Evolutionary conservation across 2,113 vertebrate genomes (phyloP).

Genomic region (Alethe diademata): DNA sequence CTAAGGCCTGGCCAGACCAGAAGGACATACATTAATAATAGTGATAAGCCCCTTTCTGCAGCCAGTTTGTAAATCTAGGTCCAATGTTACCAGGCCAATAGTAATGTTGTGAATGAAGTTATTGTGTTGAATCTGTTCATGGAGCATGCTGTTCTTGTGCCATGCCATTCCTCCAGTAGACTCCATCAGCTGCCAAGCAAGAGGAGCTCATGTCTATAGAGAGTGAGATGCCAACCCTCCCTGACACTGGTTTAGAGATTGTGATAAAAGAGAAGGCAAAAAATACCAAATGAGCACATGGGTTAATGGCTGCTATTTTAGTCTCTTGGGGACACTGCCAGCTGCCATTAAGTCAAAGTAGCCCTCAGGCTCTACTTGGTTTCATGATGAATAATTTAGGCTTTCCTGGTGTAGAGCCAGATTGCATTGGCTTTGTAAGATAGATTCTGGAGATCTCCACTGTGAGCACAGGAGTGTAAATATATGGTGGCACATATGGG

Average conservation of each 20-base stretch:
- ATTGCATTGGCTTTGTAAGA: neutral
- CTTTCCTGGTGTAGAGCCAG: constrained; percentile 27
- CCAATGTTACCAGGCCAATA: neutral
- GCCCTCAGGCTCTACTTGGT: constrained; percentile 45
- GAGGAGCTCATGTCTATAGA: neutral
- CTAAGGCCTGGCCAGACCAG: neutral
- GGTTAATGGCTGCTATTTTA: constrained; percentile 41
- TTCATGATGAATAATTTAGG: constrained; percentile 54
- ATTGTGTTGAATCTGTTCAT: neutral
- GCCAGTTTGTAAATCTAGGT: neutral
- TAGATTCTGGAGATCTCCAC: neutral
- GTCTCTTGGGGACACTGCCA: constrained; percentile 25
- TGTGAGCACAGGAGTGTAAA: neutral
- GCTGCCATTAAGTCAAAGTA: constrained; percentile 50
- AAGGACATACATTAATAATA: constrained; percentile 34
- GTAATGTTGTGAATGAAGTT: neutral
- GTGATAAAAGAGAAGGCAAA: constrained; percentile 12
- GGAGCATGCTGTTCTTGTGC: neutral
- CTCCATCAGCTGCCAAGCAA: neutral
- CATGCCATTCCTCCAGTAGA: neutral
- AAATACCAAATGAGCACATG: neutral
- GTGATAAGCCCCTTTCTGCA: neutral
- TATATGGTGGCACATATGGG: neutral
- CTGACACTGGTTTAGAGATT: neutral
- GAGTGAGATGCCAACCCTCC: neutral